Evolutionary conservation across 1,140 invertebrate species (phyloP).

Genomic region (Sycophila sp.): DNA sequence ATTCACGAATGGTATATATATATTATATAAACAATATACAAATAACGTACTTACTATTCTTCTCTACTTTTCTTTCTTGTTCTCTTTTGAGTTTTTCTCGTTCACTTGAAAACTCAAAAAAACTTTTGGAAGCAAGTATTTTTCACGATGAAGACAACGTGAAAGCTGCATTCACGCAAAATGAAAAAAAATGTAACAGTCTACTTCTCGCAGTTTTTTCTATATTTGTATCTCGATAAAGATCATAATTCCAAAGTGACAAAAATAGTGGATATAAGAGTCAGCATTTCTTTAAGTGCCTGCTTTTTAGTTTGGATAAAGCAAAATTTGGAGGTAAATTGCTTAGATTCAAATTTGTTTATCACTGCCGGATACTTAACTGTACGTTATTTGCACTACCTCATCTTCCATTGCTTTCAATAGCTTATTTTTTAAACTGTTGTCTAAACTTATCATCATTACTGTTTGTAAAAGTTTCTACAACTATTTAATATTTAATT

Average conservation of each 20-base stretch:
- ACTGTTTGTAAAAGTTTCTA: neutral
- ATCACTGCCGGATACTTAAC: constrained; percentile 32
- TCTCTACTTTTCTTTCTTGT: constrained; percentile 29
- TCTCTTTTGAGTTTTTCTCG: constrained; percentile 10
- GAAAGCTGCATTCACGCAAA: neutral
- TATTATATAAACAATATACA: no score
- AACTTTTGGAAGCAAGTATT: no score
- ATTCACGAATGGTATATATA: neutral
- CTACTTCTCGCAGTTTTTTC: constrained; percentile 3
- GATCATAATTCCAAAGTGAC: constrained; percentile 8
- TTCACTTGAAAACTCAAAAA: neutral
- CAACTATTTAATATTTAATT: neutral
- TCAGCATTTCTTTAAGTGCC: constrained; percentile 30
- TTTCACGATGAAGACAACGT: constrained; percentile 20
- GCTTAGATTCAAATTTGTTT: neutral
- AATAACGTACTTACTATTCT: neutral
- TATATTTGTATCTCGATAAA: neutral
- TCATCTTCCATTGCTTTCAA: constrained; percentile 34
- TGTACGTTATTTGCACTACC: constrained; percentile 32
- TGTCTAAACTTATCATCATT: neutral
- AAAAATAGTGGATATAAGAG: neutral
- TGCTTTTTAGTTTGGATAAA: constrained; percentile 20
- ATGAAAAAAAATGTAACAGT: neutral
- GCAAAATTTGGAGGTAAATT: neutral
- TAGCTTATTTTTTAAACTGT: neutral